phyloP scores from a whole-genome alignment of 2,797 vertebrate genomes.

The Phoxinus dragarum region DNA sequence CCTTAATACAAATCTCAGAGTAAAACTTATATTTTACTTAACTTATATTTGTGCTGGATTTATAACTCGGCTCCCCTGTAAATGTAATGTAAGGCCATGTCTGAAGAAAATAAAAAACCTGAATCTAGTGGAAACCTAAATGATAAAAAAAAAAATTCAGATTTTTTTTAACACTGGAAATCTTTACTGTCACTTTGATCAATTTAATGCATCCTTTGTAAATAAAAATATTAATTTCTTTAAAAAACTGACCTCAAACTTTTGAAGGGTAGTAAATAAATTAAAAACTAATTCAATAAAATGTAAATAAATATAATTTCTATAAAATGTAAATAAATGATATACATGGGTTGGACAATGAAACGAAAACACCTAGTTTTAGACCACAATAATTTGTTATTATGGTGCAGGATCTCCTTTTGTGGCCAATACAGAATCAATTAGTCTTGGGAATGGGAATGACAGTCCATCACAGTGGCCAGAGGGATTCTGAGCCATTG shows the following conservation, averaged over 20 bases:
- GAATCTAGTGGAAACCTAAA: background rate
- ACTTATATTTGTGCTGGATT: conserved; percentile 1
- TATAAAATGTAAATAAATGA: background rate
- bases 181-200: background rate
- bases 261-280: too few relatives aligned
- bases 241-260: too few relatives aligned
- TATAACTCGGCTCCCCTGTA: background rate
- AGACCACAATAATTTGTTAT: background rate
- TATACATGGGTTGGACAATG: background rate
- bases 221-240: background rate
- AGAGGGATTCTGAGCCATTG: background rate
- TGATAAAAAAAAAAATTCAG: too few relatives aligned
- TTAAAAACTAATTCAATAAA: background rate
- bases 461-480: background rate
- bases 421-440: background rate
- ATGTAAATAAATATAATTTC: background rate
- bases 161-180: background rate
- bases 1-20: too few relatives aligned
- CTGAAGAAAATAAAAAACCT: background rate
- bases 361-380: background rate
- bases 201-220: background rate
- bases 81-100: background rate
- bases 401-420: background rate
- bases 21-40: background rate
- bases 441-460: background rate